Percentiles rank a stretch among this genome's conserved stretches.
Evolutionary conservation across 2,888 invertebrate species (phyloP).

Genomic region (Apantesis nais): DNA sequence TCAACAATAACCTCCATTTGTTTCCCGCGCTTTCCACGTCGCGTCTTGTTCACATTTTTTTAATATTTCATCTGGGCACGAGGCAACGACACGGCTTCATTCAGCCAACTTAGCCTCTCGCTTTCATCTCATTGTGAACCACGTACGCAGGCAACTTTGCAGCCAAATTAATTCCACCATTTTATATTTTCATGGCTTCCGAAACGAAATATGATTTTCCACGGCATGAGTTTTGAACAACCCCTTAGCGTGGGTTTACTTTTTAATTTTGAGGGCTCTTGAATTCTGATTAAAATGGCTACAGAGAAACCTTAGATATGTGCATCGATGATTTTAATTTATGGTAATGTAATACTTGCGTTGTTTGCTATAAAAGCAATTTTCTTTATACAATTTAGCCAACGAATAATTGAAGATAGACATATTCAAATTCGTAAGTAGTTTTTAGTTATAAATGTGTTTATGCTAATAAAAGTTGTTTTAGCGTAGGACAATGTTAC

Average conservation of each 20-base stretch:
- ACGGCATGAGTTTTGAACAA: conserved; percentile 65
- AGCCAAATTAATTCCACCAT: conserved; percentile 81
- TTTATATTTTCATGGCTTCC: conserved; percentile 75
- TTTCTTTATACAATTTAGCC: not conserved
- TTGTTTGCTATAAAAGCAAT: not conserved
- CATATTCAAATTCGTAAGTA: too few species aligned
- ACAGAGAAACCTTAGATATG: conserved; percentile 34
- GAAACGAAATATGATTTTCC: conserved; percentile 78
- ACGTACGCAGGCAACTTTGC: conserved; percentile 70
- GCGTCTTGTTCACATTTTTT: conserved; percentile 60
- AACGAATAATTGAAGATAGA: not conserved
- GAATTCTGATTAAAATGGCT: conserved; percentile 29
- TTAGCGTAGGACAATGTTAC: too few species aligned
- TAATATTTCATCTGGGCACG: conserved; percentile 75
- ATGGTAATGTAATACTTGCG: not conserved
- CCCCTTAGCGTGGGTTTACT: conserved; percentile 66
- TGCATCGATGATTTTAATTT: conserved; percentile 7
- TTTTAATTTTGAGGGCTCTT: conserved; percentile 56
- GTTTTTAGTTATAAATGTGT: too few species aligned
- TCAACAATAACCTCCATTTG: conserved; percentile 34
- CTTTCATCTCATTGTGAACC: conserved; percentile 80
- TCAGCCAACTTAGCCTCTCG: conserved; percentile 75
- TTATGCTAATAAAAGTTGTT: too few species aligned
- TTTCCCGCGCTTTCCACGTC: conserved; percentile 46
- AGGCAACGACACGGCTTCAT: conserved; percentile 73